Evolutionary conservation across 2,113 vertebrate species (phyloP).

Genomic region (Gadus chalcogrammus): DNA sequence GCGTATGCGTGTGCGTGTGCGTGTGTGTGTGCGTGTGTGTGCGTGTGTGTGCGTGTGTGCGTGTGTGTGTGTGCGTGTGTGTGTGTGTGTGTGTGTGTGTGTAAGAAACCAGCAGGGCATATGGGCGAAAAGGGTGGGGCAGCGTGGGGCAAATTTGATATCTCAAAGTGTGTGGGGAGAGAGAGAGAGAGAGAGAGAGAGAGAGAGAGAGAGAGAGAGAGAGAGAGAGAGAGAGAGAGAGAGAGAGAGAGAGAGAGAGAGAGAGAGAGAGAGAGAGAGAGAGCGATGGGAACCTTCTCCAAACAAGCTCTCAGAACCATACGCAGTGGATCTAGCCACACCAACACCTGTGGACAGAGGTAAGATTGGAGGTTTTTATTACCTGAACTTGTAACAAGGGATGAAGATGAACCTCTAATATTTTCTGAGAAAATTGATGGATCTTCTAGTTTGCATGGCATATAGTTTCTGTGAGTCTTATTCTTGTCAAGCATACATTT

Average conservation of each 20-base stretch:
- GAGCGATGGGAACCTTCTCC: too few species aligned
- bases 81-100: background rate
- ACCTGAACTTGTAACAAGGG: too few species aligned
- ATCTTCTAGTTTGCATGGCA: too few species aligned
- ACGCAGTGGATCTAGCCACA: too few species aligned
- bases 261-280: background rate
- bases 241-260: background rate
- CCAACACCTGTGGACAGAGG: too few species aligned
- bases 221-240: background rate
- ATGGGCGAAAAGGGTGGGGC: background rate
- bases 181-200: background rate
- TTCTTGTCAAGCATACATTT: too few species aligned
- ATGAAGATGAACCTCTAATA: too few species aligned
- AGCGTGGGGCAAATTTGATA: background rate
- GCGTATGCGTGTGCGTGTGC: background rate
- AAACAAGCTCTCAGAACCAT: background rate
- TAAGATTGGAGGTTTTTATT: too few species aligned
- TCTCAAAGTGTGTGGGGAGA: background rate
- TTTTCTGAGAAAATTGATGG: too few species aligned
- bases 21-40: constrained; percentile 3
- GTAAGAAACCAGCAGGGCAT: background rate
- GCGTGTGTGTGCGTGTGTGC: constrained; percentile 7
- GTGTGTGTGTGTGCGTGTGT: background rate
- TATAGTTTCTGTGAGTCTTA: too few species aligned
- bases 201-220: background rate